Percentiles rank a stretch among this genome's conserved stretches.
These are phyloP conservation scores for Gymnothorax reevesii DNA, from an alignment of 2,797 vertebrate species.

Conservation along the genomic window DNA sequence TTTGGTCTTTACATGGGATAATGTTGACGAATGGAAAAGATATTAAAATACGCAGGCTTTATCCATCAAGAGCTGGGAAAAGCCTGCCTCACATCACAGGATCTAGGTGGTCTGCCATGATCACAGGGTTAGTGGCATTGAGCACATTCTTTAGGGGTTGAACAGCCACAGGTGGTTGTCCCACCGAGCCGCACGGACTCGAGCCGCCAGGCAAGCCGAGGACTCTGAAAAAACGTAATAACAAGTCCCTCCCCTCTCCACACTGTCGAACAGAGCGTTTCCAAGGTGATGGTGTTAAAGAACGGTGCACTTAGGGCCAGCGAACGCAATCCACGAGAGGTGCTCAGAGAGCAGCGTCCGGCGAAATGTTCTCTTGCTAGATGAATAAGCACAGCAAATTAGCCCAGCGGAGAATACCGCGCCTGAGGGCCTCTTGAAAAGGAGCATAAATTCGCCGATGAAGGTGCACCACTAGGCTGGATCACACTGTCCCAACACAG, in stretches of 20 bases:
- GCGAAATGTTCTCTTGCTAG: constrained; percentile 26
- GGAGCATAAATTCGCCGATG: not conserved
- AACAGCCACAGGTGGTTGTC: too few relatives aligned
- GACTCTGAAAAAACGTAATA: not conserved
- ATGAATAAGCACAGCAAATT: constrained; percentile 36
- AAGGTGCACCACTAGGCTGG: not conserved
- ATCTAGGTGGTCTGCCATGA: too few relatives aligned
- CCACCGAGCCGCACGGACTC: not conserved
- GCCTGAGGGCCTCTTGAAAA: not conserved
- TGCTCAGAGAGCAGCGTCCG: constrained; percentile 25
- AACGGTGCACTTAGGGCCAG: not conserved
- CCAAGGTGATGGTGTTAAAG: constrained; percentile 25
- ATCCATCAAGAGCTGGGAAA: too few relatives aligned
- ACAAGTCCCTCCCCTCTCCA: too few relatives aligned
- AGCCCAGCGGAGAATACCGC: constrained; percentile 8
- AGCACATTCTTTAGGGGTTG: too few relatives aligned
- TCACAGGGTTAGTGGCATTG: too few relatives aligned
- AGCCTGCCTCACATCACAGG: too few relatives aligned
- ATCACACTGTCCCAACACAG: not conserved
- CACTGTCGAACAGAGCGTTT: constrained; percentile 3
- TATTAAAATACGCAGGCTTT: too few relatives aligned
- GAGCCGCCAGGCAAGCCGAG: not conserved
- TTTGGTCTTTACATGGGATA: too few relatives aligned
- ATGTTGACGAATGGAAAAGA: too few relatives aligned
- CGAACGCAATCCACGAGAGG: not conserved